phyloP scores from a whole-genome alignment of 2,888 invertebrate species.

The Patella depressa region DNA sequence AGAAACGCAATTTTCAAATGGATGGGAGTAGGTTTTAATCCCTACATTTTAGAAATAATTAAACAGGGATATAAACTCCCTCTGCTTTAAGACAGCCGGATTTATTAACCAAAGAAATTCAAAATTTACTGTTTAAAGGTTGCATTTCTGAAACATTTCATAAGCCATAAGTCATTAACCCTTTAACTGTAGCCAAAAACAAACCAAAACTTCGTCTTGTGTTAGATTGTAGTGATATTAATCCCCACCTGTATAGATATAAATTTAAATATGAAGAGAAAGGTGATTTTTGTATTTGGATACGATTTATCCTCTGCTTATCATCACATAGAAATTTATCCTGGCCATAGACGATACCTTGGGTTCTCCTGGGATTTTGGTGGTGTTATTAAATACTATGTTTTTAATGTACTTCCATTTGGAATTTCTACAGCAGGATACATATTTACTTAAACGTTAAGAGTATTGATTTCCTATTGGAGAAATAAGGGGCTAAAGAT shows the following conservation, averaged over 20 bases:
- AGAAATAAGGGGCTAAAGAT: neutral
- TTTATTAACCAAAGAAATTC: neutral
- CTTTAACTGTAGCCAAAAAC: neutral
- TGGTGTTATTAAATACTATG: neutral
- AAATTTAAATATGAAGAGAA: neutral
- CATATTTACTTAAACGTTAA: neutral
- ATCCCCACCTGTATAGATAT: neutral
- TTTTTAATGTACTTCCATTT: neutral
- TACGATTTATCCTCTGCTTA: neutral
- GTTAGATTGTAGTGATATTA: slow-evolving; percentile 1
- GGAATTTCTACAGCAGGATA: neutral
- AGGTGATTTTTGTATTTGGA: neutral
- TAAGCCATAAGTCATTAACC: neutral
- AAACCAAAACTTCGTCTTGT: neutral
- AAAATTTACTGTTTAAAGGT: neutral
- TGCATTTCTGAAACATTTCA: neutral
- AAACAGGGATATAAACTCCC: neutral
- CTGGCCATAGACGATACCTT: neutral
- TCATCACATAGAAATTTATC: neutral
- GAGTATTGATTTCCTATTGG: neutral
- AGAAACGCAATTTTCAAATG: neutral
- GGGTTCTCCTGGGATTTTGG: neutral
- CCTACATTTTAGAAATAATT: neutral
- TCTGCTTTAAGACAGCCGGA: neutral
- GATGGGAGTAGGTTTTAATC: neutral